Conservation (phyloP, 2,888 invertebrate genomes). For the Phytoseiulus persimilis region DNA sequence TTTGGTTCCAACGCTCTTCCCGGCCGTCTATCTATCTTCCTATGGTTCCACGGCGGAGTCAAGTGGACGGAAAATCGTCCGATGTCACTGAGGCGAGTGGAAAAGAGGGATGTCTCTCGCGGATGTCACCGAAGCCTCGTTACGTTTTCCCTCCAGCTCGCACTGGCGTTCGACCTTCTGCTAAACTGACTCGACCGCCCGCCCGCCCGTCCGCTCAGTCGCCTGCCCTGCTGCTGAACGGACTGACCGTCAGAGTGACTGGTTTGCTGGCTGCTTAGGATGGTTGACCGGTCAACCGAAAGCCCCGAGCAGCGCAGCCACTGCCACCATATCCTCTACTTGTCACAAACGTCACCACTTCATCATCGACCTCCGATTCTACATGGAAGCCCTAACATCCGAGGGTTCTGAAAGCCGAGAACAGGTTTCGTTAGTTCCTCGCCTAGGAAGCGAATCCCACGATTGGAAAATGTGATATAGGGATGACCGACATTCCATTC, state of each 20-base stretch:
- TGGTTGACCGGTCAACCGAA: background rate
- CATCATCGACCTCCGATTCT: background rate
- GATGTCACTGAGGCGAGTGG: constrained; percentile 21
- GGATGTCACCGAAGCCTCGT: background rate
- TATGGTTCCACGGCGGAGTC: constrained; percentile 23
- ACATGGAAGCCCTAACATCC: background rate
- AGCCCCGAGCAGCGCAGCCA: background rate
- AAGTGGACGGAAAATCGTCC: constrained; percentile 39
- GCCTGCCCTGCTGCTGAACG: background rate
- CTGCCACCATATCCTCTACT: background rate
- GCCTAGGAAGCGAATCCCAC: no score
- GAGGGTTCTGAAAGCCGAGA: background rate
- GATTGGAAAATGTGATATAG: no score
- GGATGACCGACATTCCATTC: no score
- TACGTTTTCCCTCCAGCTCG: background rate
- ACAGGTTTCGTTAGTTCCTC: no score
- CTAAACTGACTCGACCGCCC: background rate
- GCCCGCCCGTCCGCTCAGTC: background rate
- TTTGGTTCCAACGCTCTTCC: background rate
- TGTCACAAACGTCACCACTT: background rate
- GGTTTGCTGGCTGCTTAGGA: background rate
- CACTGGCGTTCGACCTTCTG: background rate
- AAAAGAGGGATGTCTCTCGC: background rate
- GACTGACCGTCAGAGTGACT: background rate
- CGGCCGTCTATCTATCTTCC: background rate